A percentile compares a stretch with the other conserved stretches of the same genome.
These are phyloP conservation scores for Dolichopus griseipennis DNA, from an alignment of 2,888 invertebrate species.

Conservation along the genomic window DNA sequence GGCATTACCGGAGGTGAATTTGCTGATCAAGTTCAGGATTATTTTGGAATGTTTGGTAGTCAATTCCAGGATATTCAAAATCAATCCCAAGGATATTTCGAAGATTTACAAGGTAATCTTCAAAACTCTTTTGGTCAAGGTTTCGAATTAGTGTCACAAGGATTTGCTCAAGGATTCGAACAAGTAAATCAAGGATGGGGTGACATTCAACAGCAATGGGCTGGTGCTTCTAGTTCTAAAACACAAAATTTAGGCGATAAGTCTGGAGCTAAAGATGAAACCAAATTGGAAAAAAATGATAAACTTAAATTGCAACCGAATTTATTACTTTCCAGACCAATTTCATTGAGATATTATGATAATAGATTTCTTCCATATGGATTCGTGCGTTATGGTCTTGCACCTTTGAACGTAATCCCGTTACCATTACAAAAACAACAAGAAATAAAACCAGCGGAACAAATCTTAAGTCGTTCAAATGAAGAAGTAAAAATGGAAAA, in stretches of 20 bases:
- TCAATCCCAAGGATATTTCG: not conserved
- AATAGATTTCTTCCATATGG: not conserved
- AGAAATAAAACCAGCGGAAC: not conserved
- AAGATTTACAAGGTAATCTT: not conserved
- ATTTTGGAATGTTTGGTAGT: not conserved
- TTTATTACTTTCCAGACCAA: not conserved
- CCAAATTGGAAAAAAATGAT: not conserved
- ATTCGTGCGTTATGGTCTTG: not conserved
- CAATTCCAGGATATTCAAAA: not conserved
- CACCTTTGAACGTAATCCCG: not conserved
- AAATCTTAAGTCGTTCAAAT: not conserved
- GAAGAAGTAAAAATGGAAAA: not conserved
- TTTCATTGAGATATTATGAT: not conserved
- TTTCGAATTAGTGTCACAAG: not conserved
- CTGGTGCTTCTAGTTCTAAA: not conserved
- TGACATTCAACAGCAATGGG: not conserved
- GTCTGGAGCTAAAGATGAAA: not conserved
- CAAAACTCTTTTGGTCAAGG: not conserved
- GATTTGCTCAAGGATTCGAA: not conserved
- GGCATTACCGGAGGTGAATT: not conserved
- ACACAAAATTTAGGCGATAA: not conserved
- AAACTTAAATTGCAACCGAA: not conserved
- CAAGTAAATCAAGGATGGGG: conserved; percentile 1
- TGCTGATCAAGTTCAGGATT: not conserved
- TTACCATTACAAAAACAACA: not conserved